These are phyloP conservation scores for Mugil cephalus DNA, from an alignment of 2,113 vertebrate species.

Conservation along the genomic window DNA sequence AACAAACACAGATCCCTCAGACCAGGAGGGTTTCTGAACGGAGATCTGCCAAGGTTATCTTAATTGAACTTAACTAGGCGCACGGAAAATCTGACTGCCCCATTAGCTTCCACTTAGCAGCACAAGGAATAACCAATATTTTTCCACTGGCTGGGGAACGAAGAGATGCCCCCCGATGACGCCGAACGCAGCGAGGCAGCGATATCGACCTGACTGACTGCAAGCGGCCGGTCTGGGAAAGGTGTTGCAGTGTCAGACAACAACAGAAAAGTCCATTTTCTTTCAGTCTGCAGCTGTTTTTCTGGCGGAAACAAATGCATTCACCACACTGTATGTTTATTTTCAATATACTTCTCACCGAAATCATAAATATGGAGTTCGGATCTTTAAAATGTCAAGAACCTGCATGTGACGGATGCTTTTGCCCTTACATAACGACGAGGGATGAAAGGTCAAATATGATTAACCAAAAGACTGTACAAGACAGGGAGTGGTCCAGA, in stretches of 20 bases:
- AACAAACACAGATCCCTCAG: background rate
- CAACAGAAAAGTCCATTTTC: background rate
- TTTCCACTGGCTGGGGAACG: conserved; percentile 16
- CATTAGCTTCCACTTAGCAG: conserved; percentile 44
- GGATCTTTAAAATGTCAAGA: no score
- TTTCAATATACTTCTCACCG: no score
- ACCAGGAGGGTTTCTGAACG: conserved; percentile 6
- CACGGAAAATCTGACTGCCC: conserved; percentile 18
- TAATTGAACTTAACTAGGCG: conserved; percentile 32
- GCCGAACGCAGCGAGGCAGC: conserved; percentile 11
- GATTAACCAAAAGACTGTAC: no score
- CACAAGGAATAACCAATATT: conserved; percentile 24
- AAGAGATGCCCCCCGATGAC: conserved; percentile 30
- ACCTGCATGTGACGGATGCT: no score
- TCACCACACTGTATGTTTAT: no score
- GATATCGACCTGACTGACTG: conserved; percentile 31
- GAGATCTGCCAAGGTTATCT: conserved; percentile 12
- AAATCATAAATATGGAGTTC: no score
- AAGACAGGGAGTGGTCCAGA: no score
- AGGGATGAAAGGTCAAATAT: no score
- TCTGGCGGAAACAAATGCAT: no score
- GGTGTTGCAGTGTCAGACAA: conserved; percentile 18
- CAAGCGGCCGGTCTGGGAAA: background rate
- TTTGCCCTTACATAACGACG: no score
- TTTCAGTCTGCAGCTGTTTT: background rate